Evolutionary conservation across 2,113 vertebrate species (phyloP).

Genomic region (Taxidea taxus): DNA sequence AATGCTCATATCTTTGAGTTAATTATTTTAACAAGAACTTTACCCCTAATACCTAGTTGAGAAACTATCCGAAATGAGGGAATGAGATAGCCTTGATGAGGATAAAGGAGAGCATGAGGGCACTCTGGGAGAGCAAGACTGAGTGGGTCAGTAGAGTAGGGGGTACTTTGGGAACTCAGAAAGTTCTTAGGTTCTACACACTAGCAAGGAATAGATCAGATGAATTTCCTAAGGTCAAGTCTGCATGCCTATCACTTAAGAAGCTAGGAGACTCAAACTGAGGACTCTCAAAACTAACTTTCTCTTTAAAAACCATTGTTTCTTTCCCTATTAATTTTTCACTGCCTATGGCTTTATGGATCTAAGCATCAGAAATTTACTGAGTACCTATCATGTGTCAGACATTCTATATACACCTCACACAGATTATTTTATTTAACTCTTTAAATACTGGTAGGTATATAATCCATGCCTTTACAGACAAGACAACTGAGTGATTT

Average conservation of each 20-base stretch:
- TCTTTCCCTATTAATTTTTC: not conserved
- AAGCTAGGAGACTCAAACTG: not conserved
- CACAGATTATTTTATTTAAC: not conserved
- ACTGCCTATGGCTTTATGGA: not conserved
- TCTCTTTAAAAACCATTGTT: not conserved
- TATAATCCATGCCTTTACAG: not conserved
- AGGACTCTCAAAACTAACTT: not conserved
- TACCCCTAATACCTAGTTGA: not conserved
- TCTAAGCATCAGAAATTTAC: not conserved
- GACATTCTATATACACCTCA: not conserved
- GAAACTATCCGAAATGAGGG: not conserved
- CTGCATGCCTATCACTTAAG: not conserved
- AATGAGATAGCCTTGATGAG: no score
- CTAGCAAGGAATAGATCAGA: not conserved
- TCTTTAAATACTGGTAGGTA: not conserved
- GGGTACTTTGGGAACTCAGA: not conserved
- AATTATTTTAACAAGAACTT: not conserved
- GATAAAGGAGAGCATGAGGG: not conserved
- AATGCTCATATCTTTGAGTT: not conserved
- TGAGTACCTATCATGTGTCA: not conserved
- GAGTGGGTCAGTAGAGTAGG: not conserved
- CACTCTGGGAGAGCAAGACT: fast-evolving
- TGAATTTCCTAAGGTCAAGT: not conserved
- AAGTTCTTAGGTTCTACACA: not conserved
- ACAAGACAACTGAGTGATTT: not conserved